Evolutionary conservation across 2,888 invertebrate species (phyloP), one percentile per base, ranked within the genome.

Genomic region (Trichogramma evanescens): DNA sequence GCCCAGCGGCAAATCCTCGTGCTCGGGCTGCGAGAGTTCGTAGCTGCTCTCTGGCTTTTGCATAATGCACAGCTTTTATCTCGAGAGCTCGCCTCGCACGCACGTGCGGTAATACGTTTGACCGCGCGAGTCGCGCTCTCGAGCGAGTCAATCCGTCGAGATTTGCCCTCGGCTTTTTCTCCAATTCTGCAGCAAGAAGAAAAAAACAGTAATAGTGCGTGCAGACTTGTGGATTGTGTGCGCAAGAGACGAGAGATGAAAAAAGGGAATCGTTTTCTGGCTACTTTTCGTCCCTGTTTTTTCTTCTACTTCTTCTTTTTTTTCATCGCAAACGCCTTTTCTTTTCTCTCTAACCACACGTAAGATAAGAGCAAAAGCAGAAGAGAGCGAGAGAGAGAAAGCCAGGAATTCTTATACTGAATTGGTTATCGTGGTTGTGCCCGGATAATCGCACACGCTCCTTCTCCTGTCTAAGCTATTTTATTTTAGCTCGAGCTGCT

Each of bases 341-440:
- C 26, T 26, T 26, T 26, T 26, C 26, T 3, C 26, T 26, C 26
- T 26, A 26, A 26, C 26, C 26, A 26, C 26, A 26, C 26, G 26
- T 26, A 2, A 26, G 26, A 26, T 26, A 26, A 26, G 26, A 26
- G 26, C 48, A 9, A 26, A 45, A 50, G 41, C 13, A n/a, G 26
- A 26, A 38, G 54, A 50, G 6, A 26, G 38, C 6, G 40, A 6
- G 4, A 9, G 39, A 50, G 54, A 51, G 55, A 58, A 61, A 61
- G 58, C 54, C 57, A 48, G 52, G 55, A 52, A 51, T 58, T 54
- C 54, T 61, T 46, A 55, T 48, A 52, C 38, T 40, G 55, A 51
- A 6, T 56, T 10, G 57, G 61, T 62, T 58, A 58, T 62, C 58
- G 52, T 62, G 49, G 58, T 53, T 53, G 62, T 53, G 62, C 26